A percentile compares a stretch with the other conserved stretches of the same genome.
phyloP scores from a whole-genome alignment of 2,888 invertebrate genomes.

The Hemithea aestivaria region DNA sequence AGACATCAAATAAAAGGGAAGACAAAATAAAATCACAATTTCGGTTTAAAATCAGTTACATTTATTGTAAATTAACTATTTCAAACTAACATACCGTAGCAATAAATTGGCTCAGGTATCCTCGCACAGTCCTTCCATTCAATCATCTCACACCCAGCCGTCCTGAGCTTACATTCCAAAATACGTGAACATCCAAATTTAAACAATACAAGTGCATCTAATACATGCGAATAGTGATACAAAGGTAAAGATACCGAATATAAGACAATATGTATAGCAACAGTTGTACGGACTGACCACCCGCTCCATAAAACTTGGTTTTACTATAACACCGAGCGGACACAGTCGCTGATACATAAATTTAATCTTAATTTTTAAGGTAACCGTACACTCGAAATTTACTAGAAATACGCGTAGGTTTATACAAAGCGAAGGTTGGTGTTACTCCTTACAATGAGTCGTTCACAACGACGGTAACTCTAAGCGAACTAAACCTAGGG shows the following conservation, averaged over 20 bases:
- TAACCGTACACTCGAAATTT: slow-evolving; percentile 46
- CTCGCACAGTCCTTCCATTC: slow-evolving; percentile 48
- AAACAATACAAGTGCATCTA: slow-evolving; percentile 61
- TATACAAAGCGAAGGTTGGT: slow-evolving; percentile 66
- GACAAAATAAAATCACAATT: too few species aligned
- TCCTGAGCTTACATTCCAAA: slow-evolving; percentile 59
- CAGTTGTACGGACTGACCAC: slow-evolving; percentile 26
- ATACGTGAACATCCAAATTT: slow-evolving; percentile 64
- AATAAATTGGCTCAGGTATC: slow-evolving; percentile 62
- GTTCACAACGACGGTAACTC: slow-evolving; percentile 64
- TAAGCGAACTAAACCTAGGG: slow-evolving; percentile 50
- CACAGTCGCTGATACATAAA: slow-evolving; percentile 29
- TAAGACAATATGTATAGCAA: slow-evolving; percentile 28
- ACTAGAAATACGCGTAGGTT: slow-evolving; percentile 47
- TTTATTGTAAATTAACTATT: slow-evolving; percentile 70
- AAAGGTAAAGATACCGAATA: slow-evolving; percentile 43
- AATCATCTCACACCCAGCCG: slow-evolving; percentile 45
- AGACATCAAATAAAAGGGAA: too few species aligned
- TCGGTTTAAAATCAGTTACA: slow-evolving; percentile 37
- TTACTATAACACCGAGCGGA: slow-evolving; percentile 28
- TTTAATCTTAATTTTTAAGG: slow-evolving; percentile 36
- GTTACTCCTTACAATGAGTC: slow-evolving; percentile 67
- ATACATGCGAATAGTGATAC: slow-evolving; percentile 60
- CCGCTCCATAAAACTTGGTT: slow-evolving; percentile 36
- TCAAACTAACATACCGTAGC: slow-evolving; percentile 64